Evolutionary conservation across 2,113 vertebrate genomes (phyloP), one percentile per base, ranked within the genome.

Genomic region (Prinia subflava): DNA sequence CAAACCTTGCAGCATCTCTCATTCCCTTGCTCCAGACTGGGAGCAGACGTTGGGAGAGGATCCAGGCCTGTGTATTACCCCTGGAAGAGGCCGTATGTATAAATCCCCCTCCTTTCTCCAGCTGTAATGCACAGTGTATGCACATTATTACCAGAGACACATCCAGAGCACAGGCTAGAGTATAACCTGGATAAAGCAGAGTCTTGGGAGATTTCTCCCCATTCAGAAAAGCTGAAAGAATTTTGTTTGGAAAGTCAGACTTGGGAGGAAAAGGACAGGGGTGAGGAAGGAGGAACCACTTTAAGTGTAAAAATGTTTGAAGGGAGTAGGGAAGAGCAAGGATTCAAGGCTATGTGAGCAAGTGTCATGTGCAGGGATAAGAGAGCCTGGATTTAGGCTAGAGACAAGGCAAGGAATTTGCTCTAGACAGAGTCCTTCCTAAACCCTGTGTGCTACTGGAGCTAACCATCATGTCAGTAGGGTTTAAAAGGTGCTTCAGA

Each of bases 21-120:
- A 55, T 59, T 96, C 44, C 60, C 73, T 92, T 77, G 76, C 35
- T 68, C 57, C 88, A 87, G 80, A 93, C 89, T 65, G 85, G 50
- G 75, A 96, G 90, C 96, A 96, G 94, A 95, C 95, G 91, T 73
- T 96, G 95, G 96, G 93, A 97, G 92, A 91, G 65, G 83, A 83
- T 96, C 96, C 94, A 96, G 83, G 59, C 56, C 84, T 86, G 85
- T 79, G 85, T 56, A 24, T 93, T 83, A n/a, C 78, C 55, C 84
- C 59, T 50, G 59, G 83, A 87, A 91, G 80, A 78, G 83, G 52
- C 90, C 91, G 65, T 62, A 4, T 75, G 30, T 63, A 78, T 89
- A 93, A 95, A 96, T 94, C 85, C 90, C 30, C 11, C 49, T 93
- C 82, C 81, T 94, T 97, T 97, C 92, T 65, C 3, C 79, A 84